A percentile compares a stretch with the other conserved stretches of the same genome.
These are phyloP conservation scores for Pseudochirops cupreus DNA, from an alignment of 2,797 vertebrate species.

Conservation along the genomic window DNA sequence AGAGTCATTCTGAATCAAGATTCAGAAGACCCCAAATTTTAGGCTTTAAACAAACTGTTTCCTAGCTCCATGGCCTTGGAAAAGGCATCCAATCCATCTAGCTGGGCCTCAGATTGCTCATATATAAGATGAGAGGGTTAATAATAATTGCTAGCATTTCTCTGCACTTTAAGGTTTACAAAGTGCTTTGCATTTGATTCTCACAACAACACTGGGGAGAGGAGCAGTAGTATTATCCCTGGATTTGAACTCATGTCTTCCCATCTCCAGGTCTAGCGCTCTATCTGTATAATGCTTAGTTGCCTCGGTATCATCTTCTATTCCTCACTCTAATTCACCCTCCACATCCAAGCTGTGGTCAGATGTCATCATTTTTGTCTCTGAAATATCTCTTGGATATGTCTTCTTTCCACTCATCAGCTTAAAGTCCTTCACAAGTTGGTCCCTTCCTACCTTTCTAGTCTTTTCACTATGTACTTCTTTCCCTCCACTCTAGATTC, in stretches of 20 bases:
- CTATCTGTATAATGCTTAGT: not conserved
- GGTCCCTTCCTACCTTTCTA: not conserved
- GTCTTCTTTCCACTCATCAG: not conserved
- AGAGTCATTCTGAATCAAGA: not conserved
- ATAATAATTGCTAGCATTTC: not conserved
- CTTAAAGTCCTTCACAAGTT: not conserved
- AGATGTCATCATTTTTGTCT: not conserved
- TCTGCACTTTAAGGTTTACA: not conserved
- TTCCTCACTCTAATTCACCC: not conserved
- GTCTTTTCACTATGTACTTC: not conserved
- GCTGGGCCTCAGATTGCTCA: not conserved
- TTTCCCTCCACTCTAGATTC: not conserved
- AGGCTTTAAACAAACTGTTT: not conserved
- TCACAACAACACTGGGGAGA: not conserved
- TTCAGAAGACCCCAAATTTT: not conserved
- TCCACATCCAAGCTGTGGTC: not conserved
- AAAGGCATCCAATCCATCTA: not conserved
- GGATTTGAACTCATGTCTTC: not conserved
- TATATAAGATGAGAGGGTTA: not conserved
- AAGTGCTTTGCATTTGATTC: not conserved
- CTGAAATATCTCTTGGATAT: not conserved
- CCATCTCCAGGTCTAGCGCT: not conserved
- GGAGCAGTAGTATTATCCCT: not conserved
- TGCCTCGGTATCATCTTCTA: not conserved
- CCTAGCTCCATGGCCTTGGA: not conserved